Base-by-base conservation (phyloP, 35 echinoderm and acorn worm species). In the Amphiura filiformis region DNA sequence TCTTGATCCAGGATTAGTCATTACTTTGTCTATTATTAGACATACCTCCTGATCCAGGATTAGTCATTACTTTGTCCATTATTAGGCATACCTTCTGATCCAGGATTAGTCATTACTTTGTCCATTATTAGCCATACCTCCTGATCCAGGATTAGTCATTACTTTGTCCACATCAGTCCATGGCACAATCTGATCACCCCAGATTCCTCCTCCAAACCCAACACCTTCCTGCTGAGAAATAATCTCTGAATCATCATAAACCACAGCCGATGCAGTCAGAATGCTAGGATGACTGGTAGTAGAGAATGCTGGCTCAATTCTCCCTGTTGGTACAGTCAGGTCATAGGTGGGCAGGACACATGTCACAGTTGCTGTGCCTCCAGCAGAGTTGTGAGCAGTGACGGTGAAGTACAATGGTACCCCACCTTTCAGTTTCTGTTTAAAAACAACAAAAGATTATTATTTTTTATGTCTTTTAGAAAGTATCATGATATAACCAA, bases 221-320 rank as follows among this genome's bases (percentile, higher is more conserved):
- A 90, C 81, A 0, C 35, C 88, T 52, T 90, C 88, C 34, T 78
- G 52, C 39, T 81, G 52, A 34, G 35, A 47, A 34, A 80, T 47
- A 34, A 80, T 83, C 37, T 76, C 88, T 20, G 80, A 83, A 26
- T 90, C 88, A 47, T 90, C 88, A 77, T 70, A 90, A n/a, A 84
- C 75, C 38, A 90, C 80, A 20, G 81, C 81, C 32, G 88, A 77
- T 23, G 80, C 80, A 38, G 57, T 32, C 0, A 90, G 81, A 26
- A 90, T 84, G 41, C 84, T 17, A 11, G 88, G 88, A 32, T 82
- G 81, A 56, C 88, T 90, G 32, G 88, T 90, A 14, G 81, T 84
- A 15, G 13, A 39, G 70, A 90, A 90, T 36, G 61, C 88, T 40
- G 88, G 88, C 17, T 26, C 39, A 32, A 90, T 40, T 33, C 88